Base-by-base conservation (phyloP, 2,888 invertebrate species). In the Trissoscelio sp. region DNA sequence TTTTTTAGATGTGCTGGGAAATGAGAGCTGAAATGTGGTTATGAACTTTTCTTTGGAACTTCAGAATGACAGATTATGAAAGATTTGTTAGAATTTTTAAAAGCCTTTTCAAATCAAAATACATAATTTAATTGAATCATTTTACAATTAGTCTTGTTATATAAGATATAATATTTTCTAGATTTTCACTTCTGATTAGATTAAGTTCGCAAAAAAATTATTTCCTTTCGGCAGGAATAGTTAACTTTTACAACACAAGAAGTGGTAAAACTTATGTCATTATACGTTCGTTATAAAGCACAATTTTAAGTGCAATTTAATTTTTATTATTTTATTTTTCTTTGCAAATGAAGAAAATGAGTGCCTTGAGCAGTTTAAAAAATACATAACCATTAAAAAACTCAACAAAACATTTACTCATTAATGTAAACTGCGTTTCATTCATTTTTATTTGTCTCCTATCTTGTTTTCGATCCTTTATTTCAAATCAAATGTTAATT, bases 261-360 rank as follows among this genome's bases (percentile, higher is more conserved):
- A 12, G 14, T 6, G 3, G 39, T 12, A 12, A 39, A 39, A 14
- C 3, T 39, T 39, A 39, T 39, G 39, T 39, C 39, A 39, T 14
- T 39, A 14, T 7, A 39, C 3, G 2, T 39, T 39, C 39, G 11
- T 9, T 34, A 37, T 37, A 37, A 37, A 37, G 11, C 5, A 11
- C 16, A 42, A 16, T 42, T 14, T 42, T 4, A 58, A 42, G n/a
- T 57, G 20, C 12, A 48, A 48, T 48, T 48, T 24, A 12, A 48
- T 20, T 55, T 55, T 34, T 55, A 28, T 55, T 7, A 37, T 31
- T 57, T 37, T 37, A 57, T 57, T 57, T 57, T 37, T 51, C 51
- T 12, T 24, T 22, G 51, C 14, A 24, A 48, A 48, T 24, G 48
- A 48, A 48, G 22, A 48, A 48, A 48, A 48, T 48, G 24, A 46